These are phyloP conservation scores for Drosophila anomelani DNA, from an alignment of 2,888 invertebrate genomes.

Conservation along the genomic window DNA sequence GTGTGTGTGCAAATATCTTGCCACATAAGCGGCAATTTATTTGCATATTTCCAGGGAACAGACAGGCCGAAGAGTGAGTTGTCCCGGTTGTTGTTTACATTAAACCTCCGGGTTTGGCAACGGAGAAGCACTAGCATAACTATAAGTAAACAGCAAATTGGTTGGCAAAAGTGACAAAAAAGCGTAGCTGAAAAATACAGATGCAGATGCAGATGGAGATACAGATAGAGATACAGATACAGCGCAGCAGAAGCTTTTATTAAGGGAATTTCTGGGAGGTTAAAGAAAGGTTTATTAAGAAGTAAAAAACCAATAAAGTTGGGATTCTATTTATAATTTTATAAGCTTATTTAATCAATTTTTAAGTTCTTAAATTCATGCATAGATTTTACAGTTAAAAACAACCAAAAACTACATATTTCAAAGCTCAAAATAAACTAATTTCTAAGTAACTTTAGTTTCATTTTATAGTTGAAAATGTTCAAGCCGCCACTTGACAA, in stretches of 20 bases:
- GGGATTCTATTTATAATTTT: neutral
- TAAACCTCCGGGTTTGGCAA: constrained; percentile 22
- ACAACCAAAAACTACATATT: neutral
- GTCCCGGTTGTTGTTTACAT: constrained; percentile 38
- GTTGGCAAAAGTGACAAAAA: constrained; percentile 4
- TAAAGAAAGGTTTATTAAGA: neutral
- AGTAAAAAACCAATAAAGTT: neutral
- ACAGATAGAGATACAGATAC: neutral
- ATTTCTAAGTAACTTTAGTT: neutral
- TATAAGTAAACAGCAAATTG: constrained; percentile 7
- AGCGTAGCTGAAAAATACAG: neutral
- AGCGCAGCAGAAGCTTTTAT: neutral
- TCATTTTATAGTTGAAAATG: neutral
- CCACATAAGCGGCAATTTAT: constrained; percentile 48
- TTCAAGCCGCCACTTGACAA: no score
- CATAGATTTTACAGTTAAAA: neutral
- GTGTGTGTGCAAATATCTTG: constrained; percentile 36
- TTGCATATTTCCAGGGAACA: constrained; percentile 37
- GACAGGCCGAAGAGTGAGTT: constrained; percentile 26
- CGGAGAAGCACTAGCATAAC: constrained; percentile 23
- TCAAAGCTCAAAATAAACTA: neutral
- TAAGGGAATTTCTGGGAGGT: neutral
- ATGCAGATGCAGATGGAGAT: neutral
- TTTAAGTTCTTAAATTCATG: neutral
- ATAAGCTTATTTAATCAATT: neutral